A percentile compares a stretch with the other conserved stretches of the same genome.
Evolutionary conservation across 2,888 invertebrate species (phyloP).

Genomic region (Prosopocoilus inquinatus): DNA sequence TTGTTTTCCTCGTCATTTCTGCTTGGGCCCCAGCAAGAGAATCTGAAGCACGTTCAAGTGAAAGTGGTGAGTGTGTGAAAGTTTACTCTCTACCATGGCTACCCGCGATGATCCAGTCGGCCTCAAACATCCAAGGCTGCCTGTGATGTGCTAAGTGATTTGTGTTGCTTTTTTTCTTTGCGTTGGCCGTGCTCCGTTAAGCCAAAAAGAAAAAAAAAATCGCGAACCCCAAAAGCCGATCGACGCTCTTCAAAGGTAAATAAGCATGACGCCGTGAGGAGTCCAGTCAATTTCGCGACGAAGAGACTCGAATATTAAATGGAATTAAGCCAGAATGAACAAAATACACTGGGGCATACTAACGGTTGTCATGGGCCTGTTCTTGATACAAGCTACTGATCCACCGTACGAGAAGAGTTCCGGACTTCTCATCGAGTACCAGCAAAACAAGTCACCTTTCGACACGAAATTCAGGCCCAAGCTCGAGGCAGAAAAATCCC

Average conservation of each 20-base stretch:
- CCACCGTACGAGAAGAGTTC: constrained; percentile 37
- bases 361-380: constrained; percentile 47
- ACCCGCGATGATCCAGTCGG: constrained; percentile 44
- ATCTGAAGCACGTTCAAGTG: constrained; percentile 37
- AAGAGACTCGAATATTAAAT: constrained; percentile 25
- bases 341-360: constrained; percentile 48
- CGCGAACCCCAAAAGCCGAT: constrained; percentile 8
- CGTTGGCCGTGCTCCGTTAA: constrained; percentile 8
- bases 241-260: neutral
- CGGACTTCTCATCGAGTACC: constrained; percentile 29
- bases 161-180: constrained; percentile 34
- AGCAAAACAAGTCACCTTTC: neutral
- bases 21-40: constrained; percentile 5
- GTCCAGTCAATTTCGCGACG: neutral
- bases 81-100: constrained; percentile 48
- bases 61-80: constrained; percentile 51
- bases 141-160: constrained; percentile 44
- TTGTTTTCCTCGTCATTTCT: no score
- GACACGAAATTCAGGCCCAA: constrained; percentile 1
- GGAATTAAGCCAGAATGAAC: constrained; percentile 45
- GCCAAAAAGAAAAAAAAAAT: neutral
- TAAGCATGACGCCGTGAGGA: neutral
- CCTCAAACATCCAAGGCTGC: constrained; percentile 45
- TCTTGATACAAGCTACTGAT: constrained; percentile 49
- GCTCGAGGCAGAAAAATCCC: neutral